Evolutionary conservation across 1,140 invertebrate genomes (phyloP).

Genomic region (Heliconius hermathena): DNA sequence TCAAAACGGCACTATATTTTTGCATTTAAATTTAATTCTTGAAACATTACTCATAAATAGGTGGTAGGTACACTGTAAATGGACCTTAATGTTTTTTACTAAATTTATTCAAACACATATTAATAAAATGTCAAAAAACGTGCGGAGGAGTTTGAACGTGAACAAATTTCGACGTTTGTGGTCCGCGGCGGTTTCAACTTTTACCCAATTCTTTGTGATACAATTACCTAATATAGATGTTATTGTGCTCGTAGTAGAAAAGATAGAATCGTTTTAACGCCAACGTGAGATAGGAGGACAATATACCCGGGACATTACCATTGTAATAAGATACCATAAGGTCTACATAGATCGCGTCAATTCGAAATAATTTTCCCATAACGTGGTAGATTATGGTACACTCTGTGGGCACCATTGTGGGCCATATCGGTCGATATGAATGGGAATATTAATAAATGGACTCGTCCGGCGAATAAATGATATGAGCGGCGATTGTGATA

Average conservation of each 20-base stretch:
- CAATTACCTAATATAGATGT: conserved; percentile 55
- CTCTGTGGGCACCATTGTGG: conserved; percentile 46
- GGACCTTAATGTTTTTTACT: not conserved
- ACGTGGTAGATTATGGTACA: conserved; percentile 49
- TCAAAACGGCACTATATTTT: not conserved
- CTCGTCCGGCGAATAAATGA: conserved; percentile 44
- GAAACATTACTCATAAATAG: not conserved
- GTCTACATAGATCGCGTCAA: conserved; percentile 55
- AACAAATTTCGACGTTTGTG: conserved; percentile 47
- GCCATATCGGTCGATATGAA: conserved; percentile 46
- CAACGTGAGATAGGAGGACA: conserved; percentile 44
- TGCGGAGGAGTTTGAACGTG: conserved; percentile 27
- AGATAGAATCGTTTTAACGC: conserved; percentile 51
- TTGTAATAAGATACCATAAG: conserved; percentile 47
- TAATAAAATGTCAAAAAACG: conserved; percentile 25
- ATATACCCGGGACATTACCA: conserved; percentile 43
- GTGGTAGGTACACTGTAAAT: not conserved
- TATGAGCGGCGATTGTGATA: conserved; percentile 31
- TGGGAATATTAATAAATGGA: conserved; percentile 51
- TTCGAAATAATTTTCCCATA: conserved; percentile 68
- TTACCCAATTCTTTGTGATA: conserved; percentile 43
- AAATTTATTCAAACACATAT: not conserved
- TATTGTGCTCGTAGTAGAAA: conserved; percentile 42
- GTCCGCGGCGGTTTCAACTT: conserved; percentile 38
- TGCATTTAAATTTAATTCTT: not conserved